These are phyloP conservation scores for Hyperoodon ampullatus DNA, from an alignment of 2,113 vertebrate genomes.

Conservation along the genomic window DNA sequence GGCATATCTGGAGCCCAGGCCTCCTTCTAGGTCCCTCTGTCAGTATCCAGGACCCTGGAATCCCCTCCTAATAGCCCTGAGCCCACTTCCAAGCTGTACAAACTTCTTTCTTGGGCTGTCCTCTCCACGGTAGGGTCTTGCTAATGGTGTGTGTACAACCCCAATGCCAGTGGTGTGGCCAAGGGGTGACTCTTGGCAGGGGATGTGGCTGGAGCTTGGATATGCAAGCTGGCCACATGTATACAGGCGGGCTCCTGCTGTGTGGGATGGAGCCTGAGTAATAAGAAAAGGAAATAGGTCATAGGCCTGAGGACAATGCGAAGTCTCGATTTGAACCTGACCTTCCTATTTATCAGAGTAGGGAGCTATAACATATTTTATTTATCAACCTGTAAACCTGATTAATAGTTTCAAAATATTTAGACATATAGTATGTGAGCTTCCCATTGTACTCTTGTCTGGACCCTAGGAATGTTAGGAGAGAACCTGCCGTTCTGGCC, in stretches of 20 bases:
- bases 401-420: not conserved
- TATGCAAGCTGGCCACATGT: rapidly evolving
- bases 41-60: not conserved
- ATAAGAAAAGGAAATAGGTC: not conserved
- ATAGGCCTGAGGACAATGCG: not conserved
- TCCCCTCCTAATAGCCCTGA: not conserved
- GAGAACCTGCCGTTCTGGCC: not conserved
- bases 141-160: too few species aligned
- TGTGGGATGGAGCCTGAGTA: not conserved
- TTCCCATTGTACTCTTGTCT: rapidly evolving
- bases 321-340: not conserved
- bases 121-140: not conserved
- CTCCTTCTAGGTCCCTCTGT: not conserved
- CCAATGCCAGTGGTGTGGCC: not conserved
- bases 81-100: not conserved
- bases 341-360: not conserved
- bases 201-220: not conserved
- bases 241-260: not conserved
- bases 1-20: not conserved
- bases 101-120: not conserved
- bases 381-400: not conserved
- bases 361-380: not conserved
- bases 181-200: too few species aligned
- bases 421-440: not conserved
- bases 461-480: not conserved